phyloP scores from a whole-genome alignment of 1,140 invertebrate species.

The Pogonognathellus flavescens region DNA sequence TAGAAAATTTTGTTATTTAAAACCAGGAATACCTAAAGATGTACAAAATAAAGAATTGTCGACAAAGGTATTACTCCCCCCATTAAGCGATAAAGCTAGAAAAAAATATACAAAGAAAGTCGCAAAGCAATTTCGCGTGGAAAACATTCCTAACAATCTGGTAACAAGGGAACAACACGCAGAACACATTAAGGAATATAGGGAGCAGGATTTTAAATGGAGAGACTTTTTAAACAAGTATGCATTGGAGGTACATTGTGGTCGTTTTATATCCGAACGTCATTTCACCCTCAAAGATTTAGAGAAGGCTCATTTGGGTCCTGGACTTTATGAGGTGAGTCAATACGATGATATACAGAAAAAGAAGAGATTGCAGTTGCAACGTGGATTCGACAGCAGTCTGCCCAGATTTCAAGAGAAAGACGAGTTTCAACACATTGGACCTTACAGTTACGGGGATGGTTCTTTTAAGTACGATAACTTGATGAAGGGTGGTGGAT shows the following conservation, averaged over 20 bases:
- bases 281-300: background rate
- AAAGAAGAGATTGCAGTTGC: background rate
- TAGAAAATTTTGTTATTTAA: background rate
- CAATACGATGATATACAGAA: constrained; percentile 12
- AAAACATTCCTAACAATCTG: background rate
- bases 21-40: no score
- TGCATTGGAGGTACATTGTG: background rate
- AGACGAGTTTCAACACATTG: background rate
- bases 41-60: background rate
- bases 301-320: background rate
- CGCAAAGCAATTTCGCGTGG: background rate
- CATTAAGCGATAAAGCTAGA: background rate
- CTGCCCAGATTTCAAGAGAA: background rate
- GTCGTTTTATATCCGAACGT: background rate
- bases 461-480: background rate
- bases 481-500: background rate
- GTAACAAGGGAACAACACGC: background rate
- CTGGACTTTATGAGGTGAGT: background rate
- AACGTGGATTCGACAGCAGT: background rate
- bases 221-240: background rate
- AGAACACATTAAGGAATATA: background rate
- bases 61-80: background rate
- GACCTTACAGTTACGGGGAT: background rate
- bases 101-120: background rate
- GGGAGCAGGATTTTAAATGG: background rate